Evolutionary conservation across 2,797 vertebrate genomes (phyloP).

Genomic region (Callimico goeldii): DNA sequence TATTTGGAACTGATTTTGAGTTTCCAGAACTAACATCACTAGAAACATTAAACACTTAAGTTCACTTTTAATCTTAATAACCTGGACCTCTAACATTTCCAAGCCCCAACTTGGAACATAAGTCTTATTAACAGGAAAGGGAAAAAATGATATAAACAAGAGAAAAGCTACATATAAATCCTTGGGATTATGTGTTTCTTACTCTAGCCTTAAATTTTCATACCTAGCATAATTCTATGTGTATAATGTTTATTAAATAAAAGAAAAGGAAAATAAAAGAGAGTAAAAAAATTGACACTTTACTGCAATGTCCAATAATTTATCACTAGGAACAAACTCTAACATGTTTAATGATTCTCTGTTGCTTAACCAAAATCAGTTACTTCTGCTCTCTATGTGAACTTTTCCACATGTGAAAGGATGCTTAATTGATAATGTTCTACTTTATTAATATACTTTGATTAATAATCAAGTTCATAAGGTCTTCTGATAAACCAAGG

Average conservation of each 20-base stretch:
- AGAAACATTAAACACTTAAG: neutral
- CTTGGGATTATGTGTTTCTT: neutral
- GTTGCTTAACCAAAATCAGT: neutral
- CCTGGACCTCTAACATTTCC: slow-evolving; percentile 8
- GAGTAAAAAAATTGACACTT: neutral
- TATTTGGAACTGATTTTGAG: slow-evolving; percentile 30
- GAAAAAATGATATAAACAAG: slow-evolving; percentile 18
- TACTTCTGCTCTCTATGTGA: neutral
- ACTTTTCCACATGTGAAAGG: neutral
- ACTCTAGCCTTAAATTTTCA: neutral
- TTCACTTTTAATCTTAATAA: slow-evolving; percentile 32
- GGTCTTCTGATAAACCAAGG: neutral
- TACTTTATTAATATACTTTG: neutral
- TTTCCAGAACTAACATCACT: slow-evolving; percentile 52
- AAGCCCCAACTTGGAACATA: neutral
- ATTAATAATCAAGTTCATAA: neutral
- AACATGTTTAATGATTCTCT: neutral
- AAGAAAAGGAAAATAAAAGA: neutral
- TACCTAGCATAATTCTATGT: neutral
- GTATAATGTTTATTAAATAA: neutral
- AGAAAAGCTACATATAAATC: neutral
- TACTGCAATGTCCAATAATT: neutral
- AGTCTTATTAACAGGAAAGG: slow-evolving; percentile 1
- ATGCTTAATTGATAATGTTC: neutral
- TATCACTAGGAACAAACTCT: neutral